These are phyloP conservation scores for Indri indri DNA, from an alignment of 2,113 vertebrate genomes.

Conservation along the genomic window DNA sequence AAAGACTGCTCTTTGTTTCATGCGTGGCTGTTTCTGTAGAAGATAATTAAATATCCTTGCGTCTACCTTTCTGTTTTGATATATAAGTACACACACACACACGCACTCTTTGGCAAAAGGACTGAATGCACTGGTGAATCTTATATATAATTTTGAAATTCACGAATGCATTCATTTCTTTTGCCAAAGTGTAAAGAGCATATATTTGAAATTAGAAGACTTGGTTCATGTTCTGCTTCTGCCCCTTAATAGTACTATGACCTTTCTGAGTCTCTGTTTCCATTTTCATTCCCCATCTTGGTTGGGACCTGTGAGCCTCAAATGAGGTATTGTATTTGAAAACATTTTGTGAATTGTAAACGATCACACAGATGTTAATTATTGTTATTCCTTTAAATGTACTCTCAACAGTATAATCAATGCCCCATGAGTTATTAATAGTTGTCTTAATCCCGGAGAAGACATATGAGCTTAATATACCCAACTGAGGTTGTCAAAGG, in stretches of 20 bases:
- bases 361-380: not conserved
- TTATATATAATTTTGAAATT: not conserved
- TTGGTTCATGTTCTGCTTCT: not conserved
- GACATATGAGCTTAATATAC: not conserved
- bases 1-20: not conserved
- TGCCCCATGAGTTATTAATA: not conserved
- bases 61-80: not conserved
- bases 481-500: not conserved
- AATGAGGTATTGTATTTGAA: not conserved
- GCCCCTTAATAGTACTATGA: not conserved
- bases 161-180: not conserved
- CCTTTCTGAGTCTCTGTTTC: not conserved
- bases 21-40: not conserved
- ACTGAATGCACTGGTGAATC: not conserved
- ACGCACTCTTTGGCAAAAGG: not conserved
- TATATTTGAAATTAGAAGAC: not conserved
- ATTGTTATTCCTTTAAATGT: slow-evolving; percentile 27
- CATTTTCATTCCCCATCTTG: not conserved
- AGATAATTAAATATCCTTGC: not conserved
- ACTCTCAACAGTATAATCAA: not conserved
- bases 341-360: not conserved
- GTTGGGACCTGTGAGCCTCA: not conserved
- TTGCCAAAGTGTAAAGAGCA: not conserved
- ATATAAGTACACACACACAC: not conserved
- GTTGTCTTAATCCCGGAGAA: not conserved